phyloP scores from a whole-genome alignment of 2,113 vertebrate species.

The Montifringilla adamsi region DNA sequence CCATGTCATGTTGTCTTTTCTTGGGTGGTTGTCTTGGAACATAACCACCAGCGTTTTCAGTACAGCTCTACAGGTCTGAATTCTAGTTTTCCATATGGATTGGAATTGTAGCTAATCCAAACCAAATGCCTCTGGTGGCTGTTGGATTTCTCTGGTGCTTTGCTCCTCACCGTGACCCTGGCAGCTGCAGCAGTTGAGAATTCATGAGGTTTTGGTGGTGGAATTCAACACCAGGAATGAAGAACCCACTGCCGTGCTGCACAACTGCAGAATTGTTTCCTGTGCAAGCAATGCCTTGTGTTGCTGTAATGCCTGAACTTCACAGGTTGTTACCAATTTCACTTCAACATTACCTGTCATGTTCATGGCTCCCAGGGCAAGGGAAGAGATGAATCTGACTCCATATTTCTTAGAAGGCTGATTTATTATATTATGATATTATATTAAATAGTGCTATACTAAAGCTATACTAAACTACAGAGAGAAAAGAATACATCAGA shows the following conservation, averaged over 20 bases:
- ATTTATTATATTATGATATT: no score
- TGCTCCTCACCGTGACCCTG: background rate
- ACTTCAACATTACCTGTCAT: background rate
- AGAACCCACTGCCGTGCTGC: background rate
- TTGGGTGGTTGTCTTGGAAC: background rate
- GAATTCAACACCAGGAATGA: background rate
- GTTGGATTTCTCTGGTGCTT: background rate
- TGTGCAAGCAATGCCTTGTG: background rate
- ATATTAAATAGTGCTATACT: no score
- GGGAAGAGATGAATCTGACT: no score
- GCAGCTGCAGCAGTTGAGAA: background rate
- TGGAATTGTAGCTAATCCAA: background rate
- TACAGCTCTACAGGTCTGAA: background rate
- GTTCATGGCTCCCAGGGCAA: no score
- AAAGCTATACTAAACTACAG: no score
- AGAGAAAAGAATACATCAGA: no score
- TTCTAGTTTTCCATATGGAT: background rate
- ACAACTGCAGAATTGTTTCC: background rate
- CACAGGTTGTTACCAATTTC: background rate
- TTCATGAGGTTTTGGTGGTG: background rate
- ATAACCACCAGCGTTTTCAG: background rate
- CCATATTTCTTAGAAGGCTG: no score
- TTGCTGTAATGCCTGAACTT: background rate
- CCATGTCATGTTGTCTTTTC: fast-evolving
- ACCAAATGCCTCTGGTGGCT: background rate